Base-by-base conservation (phyloP, 2,888 invertebrate species). In the Lathronympha strigana region DNA sequence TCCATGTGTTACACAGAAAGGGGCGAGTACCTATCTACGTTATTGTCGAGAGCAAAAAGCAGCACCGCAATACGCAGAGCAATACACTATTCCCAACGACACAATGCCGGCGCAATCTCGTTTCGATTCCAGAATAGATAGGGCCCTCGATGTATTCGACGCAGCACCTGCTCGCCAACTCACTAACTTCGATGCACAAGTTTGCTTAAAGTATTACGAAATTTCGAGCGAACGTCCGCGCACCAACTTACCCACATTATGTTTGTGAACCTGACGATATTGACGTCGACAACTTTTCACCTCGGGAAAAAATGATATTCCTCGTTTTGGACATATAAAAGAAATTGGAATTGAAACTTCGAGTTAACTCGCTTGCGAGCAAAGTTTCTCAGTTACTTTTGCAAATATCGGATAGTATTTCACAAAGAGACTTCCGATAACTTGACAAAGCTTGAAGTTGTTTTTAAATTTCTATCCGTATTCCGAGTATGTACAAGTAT, bases 161-260 rank as follows among this genome's bases (percentile, higher is more conserved):
- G 84, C 84, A 82, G 85, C 88, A 89, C 88, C 89, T 88, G 87
- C 81, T 81, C 83, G 69, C 68, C 72, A 83, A 81, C 79, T 80
- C 76, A 73, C 81, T 78, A 87, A 88, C 85, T 88, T 84, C 73
- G 72, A 76, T 78, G 78, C 82, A 74, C 78, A 84, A 88, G 86
- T 88, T 89, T 90, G 79, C 82, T 81, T 84, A 87, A 90, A 89
- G 86, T 88, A 87, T 89, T 87, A 88, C 83, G 80, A 86, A 87
- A 86, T 87, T 87, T 81, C 78, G 81, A 83, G 81, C 83, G 81
- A 79, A 82, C 82, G 77, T 75, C 75, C 70, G 71, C 76, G 72
- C 71, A 73, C 75, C 75, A 78, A 81, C 76, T 83, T 80, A 73
- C 77, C 79, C 75, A 78, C 82, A 83, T 85, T 82, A 87, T 86